Conservation (phyloP, 1,140 invertebrate genomes). For the Arion vulgaris region DNA sequence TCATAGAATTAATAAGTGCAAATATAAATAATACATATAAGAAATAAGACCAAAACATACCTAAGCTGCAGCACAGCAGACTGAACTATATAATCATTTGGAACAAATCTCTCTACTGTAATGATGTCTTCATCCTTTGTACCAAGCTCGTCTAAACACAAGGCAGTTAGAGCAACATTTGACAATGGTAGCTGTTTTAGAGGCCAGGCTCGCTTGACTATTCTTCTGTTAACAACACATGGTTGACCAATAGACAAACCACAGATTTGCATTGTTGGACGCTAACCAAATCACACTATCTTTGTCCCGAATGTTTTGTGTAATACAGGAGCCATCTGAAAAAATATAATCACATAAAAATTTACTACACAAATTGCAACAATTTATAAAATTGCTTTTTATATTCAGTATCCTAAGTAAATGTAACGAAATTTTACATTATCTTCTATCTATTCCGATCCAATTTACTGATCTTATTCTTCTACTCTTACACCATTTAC, state of each 20-base stretch:
- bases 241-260: slow-evolving; percentile 47
- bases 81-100: neutral
- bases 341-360: neutral
- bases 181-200: slow-evolving; percentile 12
- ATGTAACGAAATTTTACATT: too few species aligned
- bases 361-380: too few species aligned
- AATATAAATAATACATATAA: too few species aligned
- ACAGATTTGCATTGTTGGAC: slow-evolving; percentile 50
- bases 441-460: too few species aligned
- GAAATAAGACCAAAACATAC: neutral
- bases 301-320: slow-evolving; percentile 24
- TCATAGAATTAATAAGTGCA: too few species aligned
- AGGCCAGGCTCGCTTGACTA: slow-evolving; percentile 47
- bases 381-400: too few species aligned
- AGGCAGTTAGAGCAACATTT: slow-evolving; percentile 34
- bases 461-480: too few species aligned
- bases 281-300: slow-evolving; percentile 44
- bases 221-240: slow-evolving; percentile 42
- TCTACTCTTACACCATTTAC: too few species aligned
- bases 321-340: slow-evolving; percentile 23
- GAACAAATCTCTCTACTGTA: slow-evolving; percentile 25
- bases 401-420: too few species aligned
- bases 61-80: neutral
- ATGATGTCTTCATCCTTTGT: slow-evolving; percentile 24
- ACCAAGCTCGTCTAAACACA: slow-evolving; percentile 12